Evolutionary conservation across 2,113 vertebrate species (phyloP).

Genomic region (Actinemys pallida): DNA sequence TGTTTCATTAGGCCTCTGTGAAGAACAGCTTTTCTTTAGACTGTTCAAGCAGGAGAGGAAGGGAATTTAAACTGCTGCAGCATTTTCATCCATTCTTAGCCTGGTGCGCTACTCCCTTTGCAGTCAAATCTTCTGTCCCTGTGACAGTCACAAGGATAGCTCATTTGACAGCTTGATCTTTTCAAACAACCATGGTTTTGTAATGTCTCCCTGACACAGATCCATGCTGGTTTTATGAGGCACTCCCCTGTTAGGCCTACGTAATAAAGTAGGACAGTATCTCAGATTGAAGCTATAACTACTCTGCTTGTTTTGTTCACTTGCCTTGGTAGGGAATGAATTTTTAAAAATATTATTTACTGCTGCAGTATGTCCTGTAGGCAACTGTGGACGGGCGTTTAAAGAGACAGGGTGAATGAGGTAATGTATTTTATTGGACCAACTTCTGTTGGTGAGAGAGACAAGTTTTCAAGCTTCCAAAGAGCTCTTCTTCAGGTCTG

Average conservation of each 20-base stretch:
- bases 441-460: too few species aligned
- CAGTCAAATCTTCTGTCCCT: background rate
- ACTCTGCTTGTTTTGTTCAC: too few species aligned
- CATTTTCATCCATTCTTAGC: background rate
- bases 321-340: too few species aligned
- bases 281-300: background rate
- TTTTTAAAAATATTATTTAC: background rate
- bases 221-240: background rate
- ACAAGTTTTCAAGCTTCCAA: too few species aligned
- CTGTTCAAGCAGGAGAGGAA: background rate
- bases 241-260: background rate
- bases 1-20: too few species aligned
- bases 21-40: background rate
- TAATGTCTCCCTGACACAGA: background rate
- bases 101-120: background rate
- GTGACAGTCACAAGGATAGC: slow-evolving; percentile 17
- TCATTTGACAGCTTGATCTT: background rate
- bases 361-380: background rate
- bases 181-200: slow-evolving; percentile 1
- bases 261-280: background rate
- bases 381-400: background rate
- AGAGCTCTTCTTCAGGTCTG: too few species aligned
- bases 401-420: too few species aligned
- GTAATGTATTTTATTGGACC: too few species aligned
- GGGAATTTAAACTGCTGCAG: background rate